Evolutionary conservation across 2,888 invertebrate genomes (phyloP), one percentile per base, ranked within the genome.

Genomic region (Caenorhabditis sinica): DNA sequence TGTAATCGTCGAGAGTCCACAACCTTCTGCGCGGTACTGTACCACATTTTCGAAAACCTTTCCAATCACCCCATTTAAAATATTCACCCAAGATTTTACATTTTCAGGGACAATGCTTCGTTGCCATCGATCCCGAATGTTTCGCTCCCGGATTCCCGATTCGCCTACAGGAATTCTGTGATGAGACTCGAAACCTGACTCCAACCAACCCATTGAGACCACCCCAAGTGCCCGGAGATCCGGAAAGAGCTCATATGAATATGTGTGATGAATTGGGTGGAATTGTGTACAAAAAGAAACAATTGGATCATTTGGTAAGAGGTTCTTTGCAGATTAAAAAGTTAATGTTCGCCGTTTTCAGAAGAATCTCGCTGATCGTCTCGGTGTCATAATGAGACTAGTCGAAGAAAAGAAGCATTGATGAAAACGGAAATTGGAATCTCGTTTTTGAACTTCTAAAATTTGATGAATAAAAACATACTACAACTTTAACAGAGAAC

Each of bases 231-330:
- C 85, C 93, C 8, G 93, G 93, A 9, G 93, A 93, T 82, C 93
- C 93, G 20, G 92, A 93, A 65, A 80, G 92, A 51, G 87, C 88
- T 5, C 93, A 93, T 73, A 90, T 90, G 83, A 85, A 83, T 71
- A 84, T 89, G 85, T 91, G 91, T 75, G 90, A 91, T 58, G 86
- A 90, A 13, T 72, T 90, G 73, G 91, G 89, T 17, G 93, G 93
- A 17, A 88, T 93, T 40, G 91, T 92, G 13, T 93, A 93, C 75
- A 91, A 91, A 76, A 89, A 90, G 73, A 90, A 89, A 56, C 93
- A 93, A 93, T 94, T 97, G 0, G 94, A 95, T 23, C 94, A 95
- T 56, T 95, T 95, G 86, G 94, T 94, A 92, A 91, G 93, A 33
- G 4, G 9, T 25, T 56, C 28, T 28, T 11, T 3, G 15, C 5